phyloP scores from a whole-genome alignment of 2,113 vertebrate species.

The Narcine bancroftii region DNA sequence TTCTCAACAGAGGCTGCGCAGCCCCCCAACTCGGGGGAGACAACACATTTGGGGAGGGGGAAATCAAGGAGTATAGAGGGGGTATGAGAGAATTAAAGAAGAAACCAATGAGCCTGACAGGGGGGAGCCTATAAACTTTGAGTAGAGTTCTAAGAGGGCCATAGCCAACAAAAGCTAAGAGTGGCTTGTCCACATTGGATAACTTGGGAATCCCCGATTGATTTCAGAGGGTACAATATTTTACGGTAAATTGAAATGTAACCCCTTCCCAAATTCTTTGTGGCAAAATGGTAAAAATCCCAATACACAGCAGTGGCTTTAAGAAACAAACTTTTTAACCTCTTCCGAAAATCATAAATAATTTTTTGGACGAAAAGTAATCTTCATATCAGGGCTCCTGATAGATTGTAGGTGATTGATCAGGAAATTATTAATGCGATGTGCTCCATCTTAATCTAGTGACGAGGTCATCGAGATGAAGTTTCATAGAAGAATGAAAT shows the following conservation, averaged over 20 bases:
- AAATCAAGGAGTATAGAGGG: too few relatives aligned
- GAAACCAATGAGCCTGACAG: too few relatives aligned
- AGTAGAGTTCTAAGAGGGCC: too few relatives aligned
- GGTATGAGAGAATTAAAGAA: too few relatives aligned
- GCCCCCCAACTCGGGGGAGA: too few relatives aligned
- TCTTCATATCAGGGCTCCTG: background rate
- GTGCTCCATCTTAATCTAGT: background rate
- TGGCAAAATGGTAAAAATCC: background rate
- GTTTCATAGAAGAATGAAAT: background rate
- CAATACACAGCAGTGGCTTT: background rate
- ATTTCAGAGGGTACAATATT: background rate
- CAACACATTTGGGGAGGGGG: too few relatives aligned
- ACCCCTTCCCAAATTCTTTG: background rate
- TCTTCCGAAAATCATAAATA: background rate
- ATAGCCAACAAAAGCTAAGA: too few relatives aligned
- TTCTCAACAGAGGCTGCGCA: too few relatives aligned
- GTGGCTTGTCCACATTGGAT: too few relatives aligned
- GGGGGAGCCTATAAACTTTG: too few relatives aligned
- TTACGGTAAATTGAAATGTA: background rate
- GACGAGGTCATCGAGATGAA: background rate
- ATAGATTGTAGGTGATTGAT: background rate
- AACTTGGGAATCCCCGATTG: background rate
- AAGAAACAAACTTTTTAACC: background rate
- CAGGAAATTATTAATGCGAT: background rate
- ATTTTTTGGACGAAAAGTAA: background rate